A percentile compares a stretch with the other conserved stretches of the same genome.
Evolutionary conservation across 2,888 invertebrate genomes (phyloP).

Genomic region (Papilio gigon): DNA sequence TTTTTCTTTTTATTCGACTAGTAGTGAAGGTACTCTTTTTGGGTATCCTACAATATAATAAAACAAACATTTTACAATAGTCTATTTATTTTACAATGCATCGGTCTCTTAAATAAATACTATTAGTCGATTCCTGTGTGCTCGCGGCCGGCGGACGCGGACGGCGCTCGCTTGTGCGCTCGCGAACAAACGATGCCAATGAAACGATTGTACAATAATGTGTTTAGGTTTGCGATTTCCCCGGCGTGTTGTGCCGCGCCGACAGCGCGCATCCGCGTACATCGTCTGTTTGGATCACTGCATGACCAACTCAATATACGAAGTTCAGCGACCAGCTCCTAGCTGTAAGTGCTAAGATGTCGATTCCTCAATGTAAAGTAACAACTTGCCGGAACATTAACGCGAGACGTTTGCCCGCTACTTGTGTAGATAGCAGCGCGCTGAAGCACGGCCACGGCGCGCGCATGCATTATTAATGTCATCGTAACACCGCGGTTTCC

Average conservation of each 20-base stretch:
- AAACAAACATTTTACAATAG: too few relatives aligned
- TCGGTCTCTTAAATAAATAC: too few relatives aligned
- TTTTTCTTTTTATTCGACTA: too few relatives aligned
- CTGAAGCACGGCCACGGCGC: background rate
- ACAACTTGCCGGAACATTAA: background rate
- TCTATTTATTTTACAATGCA: too few relatives aligned
- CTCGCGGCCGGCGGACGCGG: too few relatives aligned
- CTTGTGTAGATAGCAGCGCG: background rate
- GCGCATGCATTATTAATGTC: conserved; percentile 2
- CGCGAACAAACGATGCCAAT: background rate
- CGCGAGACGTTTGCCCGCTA: background rate
- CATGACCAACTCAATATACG: background rate
- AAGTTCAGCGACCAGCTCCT: background rate
- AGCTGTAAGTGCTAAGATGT: background rate
- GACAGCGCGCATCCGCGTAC: background rate
- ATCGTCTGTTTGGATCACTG: background rate
- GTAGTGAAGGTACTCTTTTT: too few relatives aligned
- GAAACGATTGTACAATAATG: background rate
- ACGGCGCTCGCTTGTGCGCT: background rate
- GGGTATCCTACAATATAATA: too few relatives aligned
- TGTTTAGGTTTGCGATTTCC: background rate
- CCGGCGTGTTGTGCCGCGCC: background rate
- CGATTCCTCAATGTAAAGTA: background rate
- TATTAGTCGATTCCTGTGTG: too few relatives aligned
- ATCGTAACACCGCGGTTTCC: background rate